phyloP scores from a whole-genome alignment of 2,113 vertebrate species.

The Thermophis baileyi region DNA sequence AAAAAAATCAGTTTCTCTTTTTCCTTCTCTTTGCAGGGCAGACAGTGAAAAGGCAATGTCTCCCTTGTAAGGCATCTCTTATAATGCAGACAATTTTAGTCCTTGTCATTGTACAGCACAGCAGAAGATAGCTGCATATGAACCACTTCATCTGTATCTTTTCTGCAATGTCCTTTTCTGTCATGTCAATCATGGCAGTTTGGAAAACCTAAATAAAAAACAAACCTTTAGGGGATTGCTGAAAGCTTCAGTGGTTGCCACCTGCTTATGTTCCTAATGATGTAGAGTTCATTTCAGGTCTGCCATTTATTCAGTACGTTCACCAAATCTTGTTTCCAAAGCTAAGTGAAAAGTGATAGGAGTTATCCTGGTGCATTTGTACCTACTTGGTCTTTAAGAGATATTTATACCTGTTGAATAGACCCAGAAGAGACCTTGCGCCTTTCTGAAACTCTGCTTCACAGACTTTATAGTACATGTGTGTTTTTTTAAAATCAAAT shows the following conservation, averaged over 20 bases:
- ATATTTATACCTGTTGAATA: slow-evolving; percentile 57
- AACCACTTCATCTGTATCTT: neutral
- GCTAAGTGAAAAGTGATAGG: slow-evolving; percentile 22
- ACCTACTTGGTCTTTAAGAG: slow-evolving; percentile 33
- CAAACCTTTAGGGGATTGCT: slow-evolving; percentile 6
- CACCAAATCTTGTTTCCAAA: neutral
- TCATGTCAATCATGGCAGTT: neutral
- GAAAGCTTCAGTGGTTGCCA: slow-evolving; percentile 7
- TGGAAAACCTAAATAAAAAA: slow-evolving; percentile 13
- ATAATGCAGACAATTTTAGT: neutral
- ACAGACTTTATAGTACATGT: neutral
- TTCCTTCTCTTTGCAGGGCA: neutral
- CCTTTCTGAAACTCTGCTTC: neutral
- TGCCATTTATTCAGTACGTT: neutral
- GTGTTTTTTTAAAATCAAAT: neutral
- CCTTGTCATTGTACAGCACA: neutral
- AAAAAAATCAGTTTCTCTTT: neutral
- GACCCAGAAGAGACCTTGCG: neutral
- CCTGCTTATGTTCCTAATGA: slow-evolving; percentile 9
- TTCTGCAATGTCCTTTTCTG: slow-evolving; percentile 12
- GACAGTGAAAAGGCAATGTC: neutral
- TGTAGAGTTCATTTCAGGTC: rapidly evolving
- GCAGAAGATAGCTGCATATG: neutral
- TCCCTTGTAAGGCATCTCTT: neutral
- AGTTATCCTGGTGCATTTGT: slow-evolving; percentile 41